phyloP scores from a whole-genome alignment of 2,797 vertebrate genomes.

The Calcarius lapponicus region DNA sequence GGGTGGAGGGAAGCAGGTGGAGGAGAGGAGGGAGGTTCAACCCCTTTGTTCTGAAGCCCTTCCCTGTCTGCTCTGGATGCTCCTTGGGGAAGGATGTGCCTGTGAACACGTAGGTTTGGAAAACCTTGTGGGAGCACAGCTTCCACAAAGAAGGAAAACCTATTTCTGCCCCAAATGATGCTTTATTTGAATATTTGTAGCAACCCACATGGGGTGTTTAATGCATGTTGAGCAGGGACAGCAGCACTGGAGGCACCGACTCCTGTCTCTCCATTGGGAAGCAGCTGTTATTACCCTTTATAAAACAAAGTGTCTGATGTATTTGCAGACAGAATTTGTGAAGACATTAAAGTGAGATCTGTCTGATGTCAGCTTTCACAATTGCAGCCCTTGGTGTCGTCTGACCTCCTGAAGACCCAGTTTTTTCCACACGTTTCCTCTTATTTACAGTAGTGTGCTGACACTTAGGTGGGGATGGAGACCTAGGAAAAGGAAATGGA shows the following conservation, averaged over 20 bases:
- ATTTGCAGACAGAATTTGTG: background rate
- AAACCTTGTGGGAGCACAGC: background rate
- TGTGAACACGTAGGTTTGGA: rapidly evolving
- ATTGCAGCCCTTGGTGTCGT: background rate
- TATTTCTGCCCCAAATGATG: background rate
- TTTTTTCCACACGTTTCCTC: background rate
- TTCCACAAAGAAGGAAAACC: background rate
- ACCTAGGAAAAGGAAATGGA: background rate
- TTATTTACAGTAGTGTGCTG: background rate
- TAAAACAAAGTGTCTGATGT: background rate
- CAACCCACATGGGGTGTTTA: rapidly evolving
- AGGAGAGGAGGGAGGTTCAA: background rate
- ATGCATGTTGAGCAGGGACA: rapidly evolving
- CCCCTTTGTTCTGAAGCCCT: background rate
- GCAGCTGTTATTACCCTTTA: background rate
- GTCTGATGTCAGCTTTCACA: background rate
- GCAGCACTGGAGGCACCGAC: background rate
- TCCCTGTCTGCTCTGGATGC: background rate
- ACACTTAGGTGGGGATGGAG: background rate
- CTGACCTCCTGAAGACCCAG: background rate
- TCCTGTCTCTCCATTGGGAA: background rate
- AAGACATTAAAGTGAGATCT: background rate
- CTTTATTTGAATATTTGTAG: background rate
- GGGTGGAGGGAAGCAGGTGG: background rate
- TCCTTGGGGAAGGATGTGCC: background rate